Evolutionary conservation across 1,140 invertebrate species (phyloP), one percentile per base, ranked within the genome.

Genomic region (Drosophila sechellia): DNA sequence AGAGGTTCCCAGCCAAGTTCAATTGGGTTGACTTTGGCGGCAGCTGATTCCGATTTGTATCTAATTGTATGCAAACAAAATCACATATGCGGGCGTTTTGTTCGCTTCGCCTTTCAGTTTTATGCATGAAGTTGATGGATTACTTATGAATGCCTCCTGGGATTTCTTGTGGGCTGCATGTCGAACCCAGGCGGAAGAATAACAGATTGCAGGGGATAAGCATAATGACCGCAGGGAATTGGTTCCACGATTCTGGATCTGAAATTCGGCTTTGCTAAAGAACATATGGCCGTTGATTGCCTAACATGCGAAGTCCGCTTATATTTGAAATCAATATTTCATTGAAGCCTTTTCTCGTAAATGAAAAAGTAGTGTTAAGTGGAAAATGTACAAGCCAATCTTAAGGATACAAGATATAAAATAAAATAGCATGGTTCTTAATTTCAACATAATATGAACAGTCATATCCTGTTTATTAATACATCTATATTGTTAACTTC

Each of bases 31-130:
- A 40, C 8, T 48, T 25, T 17, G 31, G 39, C 17, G 43, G 72
- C 83, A 89, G 79, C 84, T 75, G 83, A 83, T 83, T 81, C 65
- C 74, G 84, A 89, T 87, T 87, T 87, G 84, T 89, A 87, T 87
- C 84, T 87, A 87, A 87, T 87, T 87, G 83, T 89, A 87, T 89
- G 84, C 79, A 87, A 89, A 89, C 83, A 87, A 35, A 65, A 58
- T 64, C 77, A 63, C 73, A 78, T 68, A 76, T 86, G 79, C 84
- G 84, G 79, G 83, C 71, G 79, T 79, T 89, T 83, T 70, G 83
- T 87, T 79, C 71, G 79, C 71, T 87, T 87, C 74, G 74, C 48
- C 49, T 66, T 83, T 76, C 75, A 83, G 83, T 79, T 83, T 83
- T 76, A 84, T 84, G 63, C 81, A 81, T 81, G 83, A 86, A 79